These are phyloP conservation scores for Chaitophorus viminalis DNA, from an alignment of 2,888 invertebrate genomes.

Conservation along the genomic window DNA sequence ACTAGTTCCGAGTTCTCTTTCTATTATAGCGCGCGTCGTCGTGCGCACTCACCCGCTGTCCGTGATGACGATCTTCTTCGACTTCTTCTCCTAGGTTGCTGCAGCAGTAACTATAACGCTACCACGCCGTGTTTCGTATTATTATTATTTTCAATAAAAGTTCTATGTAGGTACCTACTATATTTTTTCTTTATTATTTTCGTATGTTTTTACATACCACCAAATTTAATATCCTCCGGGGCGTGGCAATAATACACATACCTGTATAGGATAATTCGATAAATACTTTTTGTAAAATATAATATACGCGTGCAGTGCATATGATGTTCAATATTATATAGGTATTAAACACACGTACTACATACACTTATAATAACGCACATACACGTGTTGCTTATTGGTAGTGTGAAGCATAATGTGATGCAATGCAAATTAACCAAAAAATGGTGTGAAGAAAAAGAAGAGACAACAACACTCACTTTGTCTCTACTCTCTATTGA, in stretches of 20 bases:
- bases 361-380: background rate
- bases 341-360: background rate
- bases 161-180: background rate
- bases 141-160: background rate
- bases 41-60: background rate
- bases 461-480: conserved; percentile 8
- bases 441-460: background rate
- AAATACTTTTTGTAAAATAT: background rate
- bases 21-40: conserved; percentile 38
- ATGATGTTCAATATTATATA: background rate
- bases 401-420: background rate
- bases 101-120: background rate
- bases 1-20: conserved; percentile 61
- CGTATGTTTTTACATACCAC: background rate
- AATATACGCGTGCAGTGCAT: background rate
- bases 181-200: background rate
- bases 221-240: background rate
- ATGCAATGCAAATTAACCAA: background rate
- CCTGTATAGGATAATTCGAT: background rate
- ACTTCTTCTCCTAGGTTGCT: background rate
- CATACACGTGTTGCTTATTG: background rate
- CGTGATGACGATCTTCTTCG: background rate
- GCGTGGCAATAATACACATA: background rate
- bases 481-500: background rate
- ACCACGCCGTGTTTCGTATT: background rate